Evolutionary conservation across 92 coral and sea anemone species (phyloP).

Genomic region (Bergia puertoricense): DNA sequence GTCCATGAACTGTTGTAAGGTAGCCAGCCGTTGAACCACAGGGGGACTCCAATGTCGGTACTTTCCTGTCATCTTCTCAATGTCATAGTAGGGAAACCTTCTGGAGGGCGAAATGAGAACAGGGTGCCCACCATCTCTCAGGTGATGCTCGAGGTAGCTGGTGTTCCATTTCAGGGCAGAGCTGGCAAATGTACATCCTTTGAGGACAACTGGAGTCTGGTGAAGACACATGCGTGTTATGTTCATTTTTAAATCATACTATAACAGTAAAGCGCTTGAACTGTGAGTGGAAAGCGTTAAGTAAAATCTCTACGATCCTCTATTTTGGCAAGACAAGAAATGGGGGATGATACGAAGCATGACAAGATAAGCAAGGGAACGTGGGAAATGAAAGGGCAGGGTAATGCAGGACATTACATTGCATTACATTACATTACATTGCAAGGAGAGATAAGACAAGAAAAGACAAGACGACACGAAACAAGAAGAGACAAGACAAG

Average conservation of each 20-base stretch:
- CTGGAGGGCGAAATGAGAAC: constrained; percentile 61
- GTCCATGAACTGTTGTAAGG: constrained; percentile 69
- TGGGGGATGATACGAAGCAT: not conserved
- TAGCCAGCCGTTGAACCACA: constrained; percentile 40
- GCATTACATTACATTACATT: not conserved
- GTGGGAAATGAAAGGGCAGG: too few species aligned
- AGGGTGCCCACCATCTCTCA: constrained; percentile 76
- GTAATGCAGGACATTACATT: too few species aligned
- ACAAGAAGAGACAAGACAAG: not conserved
- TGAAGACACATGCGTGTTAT: not conserved
- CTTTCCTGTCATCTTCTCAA: constrained; percentile 50
- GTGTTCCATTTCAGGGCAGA: constrained; percentile 85
- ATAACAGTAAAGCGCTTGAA: not conserved
- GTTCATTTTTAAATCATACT: not conserved
- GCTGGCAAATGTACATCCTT: constrained; percentile 78
- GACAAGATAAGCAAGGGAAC: not conserved
- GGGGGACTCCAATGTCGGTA: constrained; percentile 83
- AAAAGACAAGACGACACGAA: not conserved
- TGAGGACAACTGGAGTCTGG: constrained; percentile 78
- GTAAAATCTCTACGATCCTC: too few species aligned
- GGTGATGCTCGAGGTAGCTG: constrained; percentile 64
- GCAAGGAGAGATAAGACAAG: not conserved
- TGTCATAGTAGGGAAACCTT: constrained; percentile 77
- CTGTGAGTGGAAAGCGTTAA: not conserved
- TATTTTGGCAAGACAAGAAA: not conserved